Evolutionary conservation across 2,888 invertebrate genomes (phyloP).

Genomic region (Metacarcinus magister): DNA sequence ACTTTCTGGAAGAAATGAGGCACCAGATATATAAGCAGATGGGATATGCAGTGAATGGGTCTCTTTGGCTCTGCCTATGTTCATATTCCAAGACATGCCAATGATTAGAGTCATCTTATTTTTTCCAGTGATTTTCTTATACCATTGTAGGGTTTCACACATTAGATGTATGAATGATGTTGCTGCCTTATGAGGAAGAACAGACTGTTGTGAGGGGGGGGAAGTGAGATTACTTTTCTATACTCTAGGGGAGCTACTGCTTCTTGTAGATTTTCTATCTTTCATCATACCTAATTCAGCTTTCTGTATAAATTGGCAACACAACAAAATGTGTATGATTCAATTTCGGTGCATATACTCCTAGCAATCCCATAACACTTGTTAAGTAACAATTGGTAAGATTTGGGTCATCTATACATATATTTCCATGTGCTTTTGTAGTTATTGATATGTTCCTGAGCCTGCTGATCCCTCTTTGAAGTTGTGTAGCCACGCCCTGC

Average conservation of each 20-base stretch:
- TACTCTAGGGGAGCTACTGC: not conserved
- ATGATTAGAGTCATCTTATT: not conserved
- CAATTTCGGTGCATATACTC: constrained; percentile 20
- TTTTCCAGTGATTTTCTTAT: not conserved
- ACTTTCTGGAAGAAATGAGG: not conserved
- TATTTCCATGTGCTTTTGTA: constrained; percentile 29
- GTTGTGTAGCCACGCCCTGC: not conserved
- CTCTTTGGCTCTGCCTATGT: not conserved
- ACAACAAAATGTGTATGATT: not conserved
- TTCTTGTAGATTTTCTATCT: not conserved
- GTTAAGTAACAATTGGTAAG: constrained; percentile 39
- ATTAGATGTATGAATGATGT: not conserved
- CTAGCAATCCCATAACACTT: constrained; percentile 8
- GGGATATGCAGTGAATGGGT: not conserved
- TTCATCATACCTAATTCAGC: not conserved
- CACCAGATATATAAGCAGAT: not conserved
- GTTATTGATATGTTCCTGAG: not conserved
- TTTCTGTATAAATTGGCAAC: not conserved
- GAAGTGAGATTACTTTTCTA: not conserved
- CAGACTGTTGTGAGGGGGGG: constrained; percentile 3
- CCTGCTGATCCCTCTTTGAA: constrained; percentile 36
- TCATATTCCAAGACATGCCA: constrained; percentile 5
- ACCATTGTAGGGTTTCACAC: not conserved
- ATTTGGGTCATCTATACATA: constrained; percentile 32
- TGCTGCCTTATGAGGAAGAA: not conserved